These are phyloP conservation scores for Zosterops pallidus DNA, from an alignment of 2,113 vertebrate genomes.

Conservation along the genomic window DNA sequence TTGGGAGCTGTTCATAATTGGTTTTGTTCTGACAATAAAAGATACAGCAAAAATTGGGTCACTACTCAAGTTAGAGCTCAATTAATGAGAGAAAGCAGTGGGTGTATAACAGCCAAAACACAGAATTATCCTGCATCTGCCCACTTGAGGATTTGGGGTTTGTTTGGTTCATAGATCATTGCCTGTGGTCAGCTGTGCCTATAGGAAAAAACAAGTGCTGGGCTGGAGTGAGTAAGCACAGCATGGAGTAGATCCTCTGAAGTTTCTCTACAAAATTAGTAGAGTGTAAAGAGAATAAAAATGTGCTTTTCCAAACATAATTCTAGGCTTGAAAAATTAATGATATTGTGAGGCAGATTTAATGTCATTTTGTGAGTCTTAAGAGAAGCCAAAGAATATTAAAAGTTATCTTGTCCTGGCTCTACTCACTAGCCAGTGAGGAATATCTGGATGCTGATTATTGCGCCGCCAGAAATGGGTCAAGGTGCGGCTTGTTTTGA, in stretches of 20 bases:
- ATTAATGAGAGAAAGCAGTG: conserved; percentile 24
- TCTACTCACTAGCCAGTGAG: neutral
- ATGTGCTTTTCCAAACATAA: neutral
- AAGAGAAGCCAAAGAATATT: neutral
- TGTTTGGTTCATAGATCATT: neutral
- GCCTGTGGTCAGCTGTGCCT: neutral
- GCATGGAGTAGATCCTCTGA: neutral
- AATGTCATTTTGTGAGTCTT: neutral
- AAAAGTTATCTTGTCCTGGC: neutral
- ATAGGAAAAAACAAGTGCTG: neutral
- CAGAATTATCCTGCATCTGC: neutral
- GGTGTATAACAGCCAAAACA: conserved; percentile 17
- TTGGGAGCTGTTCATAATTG: conserved; percentile 18
- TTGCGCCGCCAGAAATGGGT: neutral
- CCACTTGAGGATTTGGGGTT: neutral
- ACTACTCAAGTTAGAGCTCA: neutral
- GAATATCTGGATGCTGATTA: neutral
- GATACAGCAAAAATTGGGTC: conserved; percentile 16
- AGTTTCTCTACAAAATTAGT: neutral
- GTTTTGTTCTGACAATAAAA: conserved; percentile 37
- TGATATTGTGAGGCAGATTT: neutral
- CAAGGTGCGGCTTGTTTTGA: neutral
- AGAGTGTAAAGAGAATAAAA: neutral
- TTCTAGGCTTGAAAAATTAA: neutral
- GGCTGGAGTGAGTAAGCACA: neutral